Evolutionary conservation across 2,888 invertebrate genomes (phyloP), one percentile per base, ranked within the genome.

Genomic region (Acanthopleura granulata): DNA sequence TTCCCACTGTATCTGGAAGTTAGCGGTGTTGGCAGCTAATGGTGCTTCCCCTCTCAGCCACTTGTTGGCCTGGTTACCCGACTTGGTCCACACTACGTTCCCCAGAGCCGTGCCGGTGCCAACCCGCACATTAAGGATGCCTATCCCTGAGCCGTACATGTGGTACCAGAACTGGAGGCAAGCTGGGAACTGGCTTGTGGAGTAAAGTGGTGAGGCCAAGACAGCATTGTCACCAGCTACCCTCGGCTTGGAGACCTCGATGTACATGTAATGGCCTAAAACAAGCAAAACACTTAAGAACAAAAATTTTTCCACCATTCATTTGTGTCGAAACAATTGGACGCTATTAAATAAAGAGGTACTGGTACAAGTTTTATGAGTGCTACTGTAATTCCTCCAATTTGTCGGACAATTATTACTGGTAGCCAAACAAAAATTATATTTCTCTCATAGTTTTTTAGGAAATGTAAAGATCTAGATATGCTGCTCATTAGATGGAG

Each of bases 211-310:
- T 29, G 88, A 87, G 9, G 79, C 49, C 11, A 86, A 74, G 11
- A 82, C 77, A n/a, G 88, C 88, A 71, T 84, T 86, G 72, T 87
- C 79, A n/a, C 84, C 84, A 14, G 49, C 75, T 14, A 51, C 75
- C 22, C 83, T 80, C 27, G 84, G 85, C 18, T 78, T 62, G 9
- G 88, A 86, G 1, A 86, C 80, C 74, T 87, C 87, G 57, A 86
- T 85, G 77, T 85, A 87, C 49, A 88, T 78, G 78, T 89, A 89
- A 70, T 85, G 85, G 49, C 87, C 86, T 62, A 73, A 27, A 79
- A 73, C n/a, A n/a, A 40, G 9, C 40, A 40, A 40, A 40, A 40
- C 9, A 40, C 9, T 40, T 40, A 40, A 40, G 9, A 9, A 3
- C 9, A 40, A 6, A 40, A 40, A 40, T 40, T 40, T 40, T 40